Percentiles rank a stretch among this genome's conserved stretches.
These are phyloP conservation scores for Drosophila sechellia DNA, from an alignment of 1,140 invertebrate genomes.

Conservation along the genomic window DNA sequence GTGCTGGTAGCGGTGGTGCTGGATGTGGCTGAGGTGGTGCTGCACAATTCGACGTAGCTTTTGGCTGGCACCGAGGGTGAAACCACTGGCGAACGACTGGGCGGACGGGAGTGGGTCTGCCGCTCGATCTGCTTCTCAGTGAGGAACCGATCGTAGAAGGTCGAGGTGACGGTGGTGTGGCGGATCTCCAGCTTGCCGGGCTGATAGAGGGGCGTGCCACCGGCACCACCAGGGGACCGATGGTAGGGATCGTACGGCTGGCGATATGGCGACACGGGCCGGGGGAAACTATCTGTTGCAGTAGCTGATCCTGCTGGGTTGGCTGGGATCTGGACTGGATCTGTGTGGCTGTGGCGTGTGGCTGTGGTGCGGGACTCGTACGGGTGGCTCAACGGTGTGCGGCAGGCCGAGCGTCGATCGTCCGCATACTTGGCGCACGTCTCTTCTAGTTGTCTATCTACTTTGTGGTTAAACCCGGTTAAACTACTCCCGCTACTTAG, in stretches of 20 bases:
- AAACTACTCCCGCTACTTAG: constrained; percentile 81
- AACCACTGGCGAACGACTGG: constrained; percentile 68
- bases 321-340: constrained; percentile 18
- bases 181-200: constrained; percentile 81
- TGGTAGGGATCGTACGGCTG: constrained; percentile 62
- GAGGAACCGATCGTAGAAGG: constrained; percentile 82
- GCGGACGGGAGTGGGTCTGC: constrained; percentile 60
- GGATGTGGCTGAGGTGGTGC: constrained; percentile 27
- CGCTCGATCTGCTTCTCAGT: constrained; percentile 80
- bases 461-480: constrained; percentile 84
- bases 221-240: constrained; percentile 19
- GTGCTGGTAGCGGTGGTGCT: constrained; percentile 21
- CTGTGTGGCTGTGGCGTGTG: constrained; percentile 33
- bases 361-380: constrained; percentile 64
- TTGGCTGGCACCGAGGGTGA: constrained; percentile 68
- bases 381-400: constrained; percentile 71
- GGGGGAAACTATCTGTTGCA: constrained; percentile 37
- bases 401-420: constrained; percentile 73
- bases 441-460: constrained; percentile 84
- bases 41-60: constrained; percentile 59
- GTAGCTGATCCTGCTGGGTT: constrained; percentile 26
- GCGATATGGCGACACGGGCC: constrained; percentile 72
- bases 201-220: constrained; percentile 65
- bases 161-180: constrained; percentile 83
- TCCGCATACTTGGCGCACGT: constrained; percentile 78